A percentile compares a stretch with the other conserved stretches of the same genome.
phyloP scores from a whole-genome alignment of 1,140 invertebrate genomes.

The Caenorhabditis remanei region DNA sequence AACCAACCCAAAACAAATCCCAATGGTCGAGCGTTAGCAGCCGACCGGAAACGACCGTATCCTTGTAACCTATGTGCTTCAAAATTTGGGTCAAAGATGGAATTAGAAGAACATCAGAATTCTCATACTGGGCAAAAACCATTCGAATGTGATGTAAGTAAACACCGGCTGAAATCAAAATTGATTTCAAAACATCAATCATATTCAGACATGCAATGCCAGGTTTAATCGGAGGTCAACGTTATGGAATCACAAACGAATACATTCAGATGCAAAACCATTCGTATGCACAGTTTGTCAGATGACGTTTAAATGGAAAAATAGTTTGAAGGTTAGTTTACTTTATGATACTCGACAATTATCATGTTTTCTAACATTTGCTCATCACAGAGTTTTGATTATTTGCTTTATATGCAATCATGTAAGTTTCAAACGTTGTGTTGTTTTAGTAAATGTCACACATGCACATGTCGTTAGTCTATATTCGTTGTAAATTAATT shows the following conservation, averaged over 20 bases:
- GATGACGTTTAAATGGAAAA: slow-evolving; percentile 78
- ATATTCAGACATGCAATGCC: slow-evolving; percentile 75
- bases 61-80: slow-evolving; percentile 75
- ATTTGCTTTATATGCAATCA: slow-evolving; percentile 22
- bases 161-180: neutral
- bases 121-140: slow-evolving; percentile 76
- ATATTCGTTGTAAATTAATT: neutral
- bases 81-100: slow-evolving; percentile 77
- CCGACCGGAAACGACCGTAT: slow-evolving; percentile 76
- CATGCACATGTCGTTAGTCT: too few species aligned
- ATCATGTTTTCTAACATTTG: neutral
- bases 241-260: slow-evolving; percentile 77
- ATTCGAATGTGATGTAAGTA: slow-evolving; percentile 74
- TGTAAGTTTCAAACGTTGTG: slow-evolving; percentile 34
- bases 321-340: slow-evolving; percentile 71
- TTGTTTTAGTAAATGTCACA: neutral
- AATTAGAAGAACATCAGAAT: slow-evolving; percentile 77
- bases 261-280: slow-evolving; percentile 77
- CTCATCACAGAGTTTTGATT: slow-evolving; percentile 14
- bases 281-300: slow-evolving; percentile 76
- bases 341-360: neutral
- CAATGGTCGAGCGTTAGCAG: slow-evolving; percentile 61
- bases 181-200: neutral
- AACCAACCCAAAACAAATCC: slow-evolving; percentile 48
- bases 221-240: slow-evolving; percentile 77